Conservation (phyloP, 2,888 invertebrate genomes). For the Sarcophaga caerulescens region DNA sequence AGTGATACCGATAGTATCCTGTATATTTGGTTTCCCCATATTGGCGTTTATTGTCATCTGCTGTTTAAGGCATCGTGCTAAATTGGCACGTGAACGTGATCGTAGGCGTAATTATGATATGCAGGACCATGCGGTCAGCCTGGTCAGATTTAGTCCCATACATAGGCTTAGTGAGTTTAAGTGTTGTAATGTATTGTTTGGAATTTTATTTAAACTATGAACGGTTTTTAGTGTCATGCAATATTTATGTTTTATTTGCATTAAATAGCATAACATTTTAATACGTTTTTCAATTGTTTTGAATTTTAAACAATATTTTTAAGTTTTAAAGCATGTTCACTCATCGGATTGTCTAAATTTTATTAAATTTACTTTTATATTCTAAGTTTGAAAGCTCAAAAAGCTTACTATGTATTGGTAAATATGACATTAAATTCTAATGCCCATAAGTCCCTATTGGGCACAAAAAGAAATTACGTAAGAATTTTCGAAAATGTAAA, state of each 20-base stretch:
- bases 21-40: conserved; percentile 94
- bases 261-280: not conserved
- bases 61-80: conserved; percentile 91
- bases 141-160: conserved; percentile 89
- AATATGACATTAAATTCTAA: too few species aligned
- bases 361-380: not conserved
- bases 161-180: conserved; percentile 86
- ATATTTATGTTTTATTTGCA: not conserved
- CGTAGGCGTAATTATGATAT: conserved; percentile 90
- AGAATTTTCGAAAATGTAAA: too few species aligned
- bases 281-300: not conserved
- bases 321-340: not conserved
- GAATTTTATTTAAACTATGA: conserved; percentile 8
- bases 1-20: conserved; percentile 93
- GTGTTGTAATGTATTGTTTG: conserved; percentile 74
- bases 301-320: not conserved
- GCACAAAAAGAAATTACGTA: too few species aligned
- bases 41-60: conserved; percentile 93
- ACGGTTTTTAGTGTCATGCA: not conserved
- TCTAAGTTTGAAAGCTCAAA: not conserved
- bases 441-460: too few species aligned
- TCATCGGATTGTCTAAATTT: not conserved
- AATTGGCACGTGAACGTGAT: conserved; percentile 91
- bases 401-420: too few species aligned
- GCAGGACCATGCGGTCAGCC: conserved; percentile 91